Conservation (phyloP, 1,140 invertebrate species). For the Bombus turneri region DNA sequence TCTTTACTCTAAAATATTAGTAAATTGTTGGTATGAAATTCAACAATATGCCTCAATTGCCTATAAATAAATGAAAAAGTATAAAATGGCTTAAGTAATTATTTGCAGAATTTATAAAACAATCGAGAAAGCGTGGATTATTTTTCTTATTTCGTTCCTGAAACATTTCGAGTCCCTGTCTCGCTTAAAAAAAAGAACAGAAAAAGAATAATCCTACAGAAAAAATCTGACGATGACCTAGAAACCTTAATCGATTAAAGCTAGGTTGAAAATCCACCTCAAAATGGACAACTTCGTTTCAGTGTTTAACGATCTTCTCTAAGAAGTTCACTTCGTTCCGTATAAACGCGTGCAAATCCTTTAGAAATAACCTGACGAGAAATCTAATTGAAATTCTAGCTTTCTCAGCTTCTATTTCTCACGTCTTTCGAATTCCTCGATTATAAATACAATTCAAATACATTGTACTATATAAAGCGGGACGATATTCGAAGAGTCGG, state of each 20-base stretch:
- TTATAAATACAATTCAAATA: no score
- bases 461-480: no score
- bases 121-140: no score
- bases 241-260: conserved; percentile 16
- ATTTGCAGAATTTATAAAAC: background rate
- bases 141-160: background rate
- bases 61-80: background rate
- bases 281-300: background rate
- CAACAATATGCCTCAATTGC: background rate
- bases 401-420: no score
- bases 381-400: no score
- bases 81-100: background rate
- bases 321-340: background rate
- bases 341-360: no score
- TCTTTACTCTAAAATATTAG: background rate
- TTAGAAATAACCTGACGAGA: no score
- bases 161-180: background rate
- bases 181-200: no score
- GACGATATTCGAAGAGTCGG: no score
- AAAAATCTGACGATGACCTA: background rate
- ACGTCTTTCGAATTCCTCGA: no score
- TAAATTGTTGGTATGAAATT: background rate
- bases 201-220: background rate
- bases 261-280: conserved; percentile 1
- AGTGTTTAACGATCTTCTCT: background rate